phyloP scores from a whole-genome alignment of 2,888 invertebrate genomes.

The Didymodactylos carnosus region DNA sequence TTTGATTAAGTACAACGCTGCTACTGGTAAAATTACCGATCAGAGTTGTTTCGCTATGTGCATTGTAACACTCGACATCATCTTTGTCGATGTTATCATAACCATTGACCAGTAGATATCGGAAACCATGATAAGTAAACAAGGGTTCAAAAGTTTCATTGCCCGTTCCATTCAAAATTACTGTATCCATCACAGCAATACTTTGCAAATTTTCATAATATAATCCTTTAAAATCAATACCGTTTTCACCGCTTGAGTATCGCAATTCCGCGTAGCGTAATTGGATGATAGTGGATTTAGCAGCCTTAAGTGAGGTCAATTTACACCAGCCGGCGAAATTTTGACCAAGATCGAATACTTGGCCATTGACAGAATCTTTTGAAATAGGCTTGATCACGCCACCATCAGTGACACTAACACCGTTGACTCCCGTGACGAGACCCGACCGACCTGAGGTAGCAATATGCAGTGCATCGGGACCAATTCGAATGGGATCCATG shows the following conservation, averaged over 20 bases:
- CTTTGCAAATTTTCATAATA: neutral
- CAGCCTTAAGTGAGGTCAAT: neutral
- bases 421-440: neutral
- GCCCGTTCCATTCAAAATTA: neutral
- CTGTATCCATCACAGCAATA: neutral
- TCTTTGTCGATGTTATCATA: neutral
- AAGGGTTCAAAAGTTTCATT: neutral
- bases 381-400: neutral
- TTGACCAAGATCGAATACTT: neutral
- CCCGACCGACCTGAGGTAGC: neutral
- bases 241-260: neutral
- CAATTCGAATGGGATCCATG: neutral
- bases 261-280: neutral
- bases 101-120: neutral
- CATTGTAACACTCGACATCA: neutral
- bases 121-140: neutral
- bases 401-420: neutral
- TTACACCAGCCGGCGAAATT: neutral
- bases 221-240: neutral
- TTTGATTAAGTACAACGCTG: neutral
- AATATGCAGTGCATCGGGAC: neutral
- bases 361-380: neutral
- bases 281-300: neutral
- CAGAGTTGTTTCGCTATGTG: neutral
- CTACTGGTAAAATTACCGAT: neutral